Evolutionary conservation across 2,888 invertebrate species (phyloP).

Genomic region (Hypercompe scribonia): DNA sequence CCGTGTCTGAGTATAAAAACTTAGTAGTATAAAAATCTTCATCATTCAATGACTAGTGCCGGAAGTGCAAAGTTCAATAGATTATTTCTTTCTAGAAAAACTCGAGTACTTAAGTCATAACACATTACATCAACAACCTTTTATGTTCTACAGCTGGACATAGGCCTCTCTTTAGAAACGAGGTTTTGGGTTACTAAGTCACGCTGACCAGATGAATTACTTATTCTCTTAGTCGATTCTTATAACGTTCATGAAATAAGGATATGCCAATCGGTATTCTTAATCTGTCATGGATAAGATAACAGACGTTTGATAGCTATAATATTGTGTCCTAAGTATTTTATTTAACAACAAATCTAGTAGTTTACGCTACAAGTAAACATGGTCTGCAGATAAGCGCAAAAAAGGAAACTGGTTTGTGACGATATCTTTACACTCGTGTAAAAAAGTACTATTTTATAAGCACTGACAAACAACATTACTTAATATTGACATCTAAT

Average conservation of each 20-base stretch:
- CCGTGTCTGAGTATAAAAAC: background rate
- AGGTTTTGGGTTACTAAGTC: too few species aligned
- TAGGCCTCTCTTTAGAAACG: too few species aligned
- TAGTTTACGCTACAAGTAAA: background rate
- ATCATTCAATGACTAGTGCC: background rate
- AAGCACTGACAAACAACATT: background rate
- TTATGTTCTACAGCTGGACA: too few species aligned
- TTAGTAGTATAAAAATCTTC: background rate
- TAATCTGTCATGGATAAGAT: too few species aligned
- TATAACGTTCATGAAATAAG: too few species aligned
- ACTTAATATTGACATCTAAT: background rate
- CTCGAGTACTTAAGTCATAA: background rate
- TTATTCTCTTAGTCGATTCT: too few species aligned
- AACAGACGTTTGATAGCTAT: background rate
- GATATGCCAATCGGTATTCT: too few species aligned
- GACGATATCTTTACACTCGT: background rate
- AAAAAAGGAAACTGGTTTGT: slow-evolving; percentile 3
- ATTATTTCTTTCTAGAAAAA: background rate
- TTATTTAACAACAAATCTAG: background rate
- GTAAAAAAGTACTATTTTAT: background rate
- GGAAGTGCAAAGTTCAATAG: too few species aligned
- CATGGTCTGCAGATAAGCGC: background rate
- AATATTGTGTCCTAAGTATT: background rate
- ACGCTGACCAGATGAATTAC: too few species aligned
- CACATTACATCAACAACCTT: background rate